phyloP scores from a whole-genome alignment of 2,113 vertebrate species.

The Chitala chitala region DNA sequence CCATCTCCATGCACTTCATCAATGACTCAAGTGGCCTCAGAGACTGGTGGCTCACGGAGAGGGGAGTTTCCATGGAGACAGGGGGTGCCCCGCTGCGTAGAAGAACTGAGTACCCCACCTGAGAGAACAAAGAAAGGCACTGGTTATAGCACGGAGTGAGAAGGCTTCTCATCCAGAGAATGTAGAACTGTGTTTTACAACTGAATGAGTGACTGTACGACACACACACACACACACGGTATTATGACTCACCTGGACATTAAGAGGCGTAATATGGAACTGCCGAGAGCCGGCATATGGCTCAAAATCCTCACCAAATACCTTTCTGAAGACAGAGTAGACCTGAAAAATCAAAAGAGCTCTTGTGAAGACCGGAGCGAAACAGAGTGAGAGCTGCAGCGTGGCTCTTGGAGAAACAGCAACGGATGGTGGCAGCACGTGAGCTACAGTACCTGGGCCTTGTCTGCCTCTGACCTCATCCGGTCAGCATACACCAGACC shows the following conservation, averaged over 20 bases:
- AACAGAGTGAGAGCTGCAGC: neutral
- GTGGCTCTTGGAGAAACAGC: neutral
- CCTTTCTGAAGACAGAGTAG: conserved; percentile 71
- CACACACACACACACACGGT: too few relatives aligned
- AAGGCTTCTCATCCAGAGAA: too few relatives aligned
- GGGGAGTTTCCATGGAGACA: conserved; percentile 58
- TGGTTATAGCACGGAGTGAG: too few relatives aligned
- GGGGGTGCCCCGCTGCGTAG: conserved; percentile 71
- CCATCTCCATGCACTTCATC: conserved; percentile 96
- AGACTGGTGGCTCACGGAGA: conserved; percentile 81
- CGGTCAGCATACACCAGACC: conserved; percentile 84
- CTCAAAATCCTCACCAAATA: conserved; percentile 70
- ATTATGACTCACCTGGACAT: conserved; percentile 77
- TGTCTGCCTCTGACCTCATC: conserved; percentile 84
- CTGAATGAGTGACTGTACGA: too few relatives aligned
- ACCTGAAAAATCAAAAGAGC: conserved; percentile 60
- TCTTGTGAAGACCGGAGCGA: too few relatives aligned
- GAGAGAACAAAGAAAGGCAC: neutral
- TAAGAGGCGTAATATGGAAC: conserved; percentile 84
- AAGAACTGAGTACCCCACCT: conserved; percentile 90
- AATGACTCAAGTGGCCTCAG: conserved; percentile 81
- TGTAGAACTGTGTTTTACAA: too few relatives aligned
- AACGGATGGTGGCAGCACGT: neutral
- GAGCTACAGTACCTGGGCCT: conserved; percentile 64
- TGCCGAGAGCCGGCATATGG: conserved; percentile 77